These are phyloP conservation scores for Cochlearius cochlearius DNA, from an alignment of 2,113 vertebrate species.

Conservation along the genomic window DNA sequence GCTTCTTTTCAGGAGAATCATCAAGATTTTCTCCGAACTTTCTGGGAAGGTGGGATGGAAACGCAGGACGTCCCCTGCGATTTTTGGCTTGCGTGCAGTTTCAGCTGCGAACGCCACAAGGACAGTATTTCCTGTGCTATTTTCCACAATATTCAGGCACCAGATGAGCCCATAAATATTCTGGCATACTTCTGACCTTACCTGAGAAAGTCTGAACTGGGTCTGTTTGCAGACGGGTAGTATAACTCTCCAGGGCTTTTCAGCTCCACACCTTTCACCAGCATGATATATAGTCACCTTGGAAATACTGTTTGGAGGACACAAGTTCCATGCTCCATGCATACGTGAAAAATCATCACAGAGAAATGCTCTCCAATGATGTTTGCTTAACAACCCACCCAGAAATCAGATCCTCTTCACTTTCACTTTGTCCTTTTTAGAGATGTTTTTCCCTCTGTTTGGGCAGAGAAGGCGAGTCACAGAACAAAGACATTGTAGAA, in stretches of 20 bases:
- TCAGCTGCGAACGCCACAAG: not conserved
- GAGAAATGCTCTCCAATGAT: accelerated
- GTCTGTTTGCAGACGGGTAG: not conserved
- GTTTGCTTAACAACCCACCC: not conserved
- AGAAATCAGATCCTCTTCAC: not conserved
- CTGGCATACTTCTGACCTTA: not conserved
- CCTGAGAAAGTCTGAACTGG: not conserved
- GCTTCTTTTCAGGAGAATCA: not conserved
- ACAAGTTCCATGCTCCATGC: not conserved
- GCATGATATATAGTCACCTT: not conserved
- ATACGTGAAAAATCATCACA: not conserved
- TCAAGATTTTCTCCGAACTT: not conserved
- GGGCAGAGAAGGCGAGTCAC: conserved; percentile 1
- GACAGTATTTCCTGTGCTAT: not conserved
- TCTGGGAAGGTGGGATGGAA: not conserved
- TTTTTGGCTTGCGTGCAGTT: not conserved
- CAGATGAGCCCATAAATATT: not conserved
- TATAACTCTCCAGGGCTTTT: not conserved
- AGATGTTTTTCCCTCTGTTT: not conserved
- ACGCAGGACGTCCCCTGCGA: accelerated
- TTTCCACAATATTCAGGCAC: not conserved
- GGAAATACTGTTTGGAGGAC: not conserved
- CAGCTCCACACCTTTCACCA: not conserved
- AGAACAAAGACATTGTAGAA: not conserved
- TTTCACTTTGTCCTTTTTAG: not conserved